These are phyloP conservation scores for Eurytoma adleriae DNA, from an alignment of 2,888 invertebrate species.

Conservation along the genomic window DNA sequence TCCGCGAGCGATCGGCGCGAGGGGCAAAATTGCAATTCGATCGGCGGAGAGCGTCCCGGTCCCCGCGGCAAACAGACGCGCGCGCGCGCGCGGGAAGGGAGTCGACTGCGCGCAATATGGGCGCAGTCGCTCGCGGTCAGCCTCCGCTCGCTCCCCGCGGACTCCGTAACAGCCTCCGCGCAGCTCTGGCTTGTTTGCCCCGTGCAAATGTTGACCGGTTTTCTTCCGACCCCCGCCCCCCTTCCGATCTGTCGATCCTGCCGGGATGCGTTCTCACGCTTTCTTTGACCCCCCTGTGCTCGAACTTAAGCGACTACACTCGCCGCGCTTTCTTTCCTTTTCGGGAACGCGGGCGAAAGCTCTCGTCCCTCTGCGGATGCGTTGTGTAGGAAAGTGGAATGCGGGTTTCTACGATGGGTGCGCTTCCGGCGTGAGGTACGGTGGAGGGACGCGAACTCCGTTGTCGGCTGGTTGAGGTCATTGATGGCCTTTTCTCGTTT, in stretches of 20 bases:
- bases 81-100: neutral
- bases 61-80: no score
- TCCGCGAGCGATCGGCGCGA: neutral
- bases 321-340: no score
- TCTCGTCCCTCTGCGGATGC: no score
- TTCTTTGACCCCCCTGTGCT: no score
- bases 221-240: neutral
- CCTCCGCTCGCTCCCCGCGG: neutral
- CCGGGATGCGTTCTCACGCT: neutral
- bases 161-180: neutral
- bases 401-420: no score
- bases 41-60: no score
- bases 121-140: constrained; percentile 1
- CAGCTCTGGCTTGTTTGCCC: constrained; percentile 65
- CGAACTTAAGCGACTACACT: no score
- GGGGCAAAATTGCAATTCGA: neutral
- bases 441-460: no score
- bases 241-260: neutral
- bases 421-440: no score
- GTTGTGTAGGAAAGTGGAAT: no score
- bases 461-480: no score
- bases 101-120: neutral
- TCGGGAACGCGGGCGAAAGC: no score
- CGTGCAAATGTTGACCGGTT: constrained; percentile 71
- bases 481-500: neutral